Percentiles rank a stretch among this genome's conserved stretches.
Evolutionary conservation across 2,797 vertebrate species (phyloP).

Genomic region (Siniperca undulata): DNA sequence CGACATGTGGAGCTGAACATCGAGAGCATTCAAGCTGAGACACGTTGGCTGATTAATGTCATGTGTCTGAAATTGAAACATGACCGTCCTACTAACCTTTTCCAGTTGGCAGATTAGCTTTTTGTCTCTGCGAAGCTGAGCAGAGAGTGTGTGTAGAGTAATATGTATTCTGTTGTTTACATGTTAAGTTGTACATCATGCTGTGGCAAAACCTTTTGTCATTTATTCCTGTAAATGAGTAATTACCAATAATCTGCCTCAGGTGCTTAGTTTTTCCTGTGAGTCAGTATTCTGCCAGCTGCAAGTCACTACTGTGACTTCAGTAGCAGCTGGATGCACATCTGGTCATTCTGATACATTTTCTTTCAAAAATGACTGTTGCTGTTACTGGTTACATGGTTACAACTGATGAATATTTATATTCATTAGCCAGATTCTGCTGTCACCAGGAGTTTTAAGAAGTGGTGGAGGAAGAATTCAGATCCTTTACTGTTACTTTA

Average conservation of each 20-base stretch:
- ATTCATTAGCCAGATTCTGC: background rate
- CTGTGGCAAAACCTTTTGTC: background rate
- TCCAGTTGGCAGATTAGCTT: background rate
- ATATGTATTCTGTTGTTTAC: background rate
- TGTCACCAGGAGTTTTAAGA: too few relatives aligned
- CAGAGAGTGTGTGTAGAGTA: too few relatives aligned
- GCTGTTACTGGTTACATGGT: background rate
- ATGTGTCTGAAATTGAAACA: background rate
- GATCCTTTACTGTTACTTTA: too few relatives aligned
- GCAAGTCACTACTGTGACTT: background rate
- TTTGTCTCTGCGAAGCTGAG: background rate
- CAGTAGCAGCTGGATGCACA: background rate
- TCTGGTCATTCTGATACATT: background rate
- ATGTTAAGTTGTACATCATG: background rate
- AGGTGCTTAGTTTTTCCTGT: background rate
- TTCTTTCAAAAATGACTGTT: background rate
- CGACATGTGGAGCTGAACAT: slow-evolving; percentile 6
- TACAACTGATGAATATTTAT: background rate
- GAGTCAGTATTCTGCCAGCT: background rate
- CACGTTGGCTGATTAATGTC: slow-evolving; percentile 23
- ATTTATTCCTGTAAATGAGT: background rate
- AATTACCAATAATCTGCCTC: slow-evolving; percentile 7
- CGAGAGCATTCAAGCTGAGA: slow-evolving; percentile 34
- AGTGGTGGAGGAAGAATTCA: too few relatives aligned
- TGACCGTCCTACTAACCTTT: background rate